Evolutionary conservation across 2,797 vertebrate species (phyloP).

Genomic region (Lerista edwardsae): DNA sequence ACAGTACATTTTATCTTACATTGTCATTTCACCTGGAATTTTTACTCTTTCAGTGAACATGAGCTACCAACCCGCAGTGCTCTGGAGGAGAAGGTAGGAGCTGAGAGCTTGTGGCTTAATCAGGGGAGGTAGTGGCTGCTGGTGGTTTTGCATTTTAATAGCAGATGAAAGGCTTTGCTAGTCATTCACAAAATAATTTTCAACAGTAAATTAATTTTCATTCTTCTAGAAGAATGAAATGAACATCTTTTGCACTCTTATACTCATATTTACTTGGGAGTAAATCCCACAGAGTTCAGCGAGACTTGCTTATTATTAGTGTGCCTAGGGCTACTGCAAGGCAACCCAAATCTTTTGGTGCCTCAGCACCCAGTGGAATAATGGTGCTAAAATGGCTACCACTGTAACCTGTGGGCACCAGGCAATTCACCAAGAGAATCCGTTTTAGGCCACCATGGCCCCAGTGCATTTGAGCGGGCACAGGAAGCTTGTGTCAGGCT

Average conservation of each 20-base stretch:
- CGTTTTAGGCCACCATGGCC: no score
- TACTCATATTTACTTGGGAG: background rate
- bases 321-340: no score
- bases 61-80: constrained; percentile 85
- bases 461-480: no score
- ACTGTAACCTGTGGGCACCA: no score
- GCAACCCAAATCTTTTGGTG: no score
- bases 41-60: constrained; percentile 80
- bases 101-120: background rate
- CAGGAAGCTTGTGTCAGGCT: no score
- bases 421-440: no score
- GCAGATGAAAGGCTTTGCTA: background rate
- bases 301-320: background rate
- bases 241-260: background rate
- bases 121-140: background rate
- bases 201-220: background rate
- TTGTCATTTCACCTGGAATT: constrained; percentile 28
- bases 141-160: background rate
- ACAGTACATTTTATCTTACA: background rate
- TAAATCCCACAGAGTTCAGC: background rate
- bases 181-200: background rate
- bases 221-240: background rate
- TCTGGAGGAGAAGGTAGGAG: constrained; percentile 86
- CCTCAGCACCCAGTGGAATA: no score
- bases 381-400: no score